Percentiles rank a stretch among this genome's conserved stretches.
Evolutionary conservation across 2,113 vertebrate species (phyloP).

Genomic region (Glareola pratincola): DNA sequence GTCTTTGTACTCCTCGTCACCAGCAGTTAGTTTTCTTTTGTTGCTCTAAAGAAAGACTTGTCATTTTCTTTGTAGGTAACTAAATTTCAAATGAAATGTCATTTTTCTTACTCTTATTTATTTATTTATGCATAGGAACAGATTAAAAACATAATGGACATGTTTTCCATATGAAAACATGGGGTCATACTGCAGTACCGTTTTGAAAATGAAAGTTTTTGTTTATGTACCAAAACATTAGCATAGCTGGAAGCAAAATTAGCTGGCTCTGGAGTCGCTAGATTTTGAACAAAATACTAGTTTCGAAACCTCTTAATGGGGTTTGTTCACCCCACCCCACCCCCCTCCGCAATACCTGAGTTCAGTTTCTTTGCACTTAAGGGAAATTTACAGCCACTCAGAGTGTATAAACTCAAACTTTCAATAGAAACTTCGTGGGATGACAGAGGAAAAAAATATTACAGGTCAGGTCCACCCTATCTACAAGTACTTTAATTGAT

Average conservation of each 20-base stretch:
- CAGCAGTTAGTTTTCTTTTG: background rate
- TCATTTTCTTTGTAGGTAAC: background rate
- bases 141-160: background rate
- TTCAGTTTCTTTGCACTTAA: background rate
- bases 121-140: background rate
- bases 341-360: accelerated
- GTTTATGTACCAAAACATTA: background rate
- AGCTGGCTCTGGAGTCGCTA: background rate
- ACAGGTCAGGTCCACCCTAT: background rate
- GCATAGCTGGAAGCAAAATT: background rate
- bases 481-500: background rate
- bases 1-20: background rate
- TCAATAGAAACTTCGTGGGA: background rate
- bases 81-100: background rate
- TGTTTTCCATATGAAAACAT: background rate
- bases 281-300: background rate
- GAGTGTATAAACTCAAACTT: background rate
- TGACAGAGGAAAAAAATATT: background rate
- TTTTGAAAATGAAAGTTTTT: background rate
- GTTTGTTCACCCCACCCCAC: no score
- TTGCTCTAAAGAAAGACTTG: background rate
- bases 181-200: background rate
- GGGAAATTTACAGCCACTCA: background rate
- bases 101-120: background rate
- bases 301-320: background rate